Conservation (phyloP, 2,797 vertebrate genomes). For the Betta splendens region DNA sequence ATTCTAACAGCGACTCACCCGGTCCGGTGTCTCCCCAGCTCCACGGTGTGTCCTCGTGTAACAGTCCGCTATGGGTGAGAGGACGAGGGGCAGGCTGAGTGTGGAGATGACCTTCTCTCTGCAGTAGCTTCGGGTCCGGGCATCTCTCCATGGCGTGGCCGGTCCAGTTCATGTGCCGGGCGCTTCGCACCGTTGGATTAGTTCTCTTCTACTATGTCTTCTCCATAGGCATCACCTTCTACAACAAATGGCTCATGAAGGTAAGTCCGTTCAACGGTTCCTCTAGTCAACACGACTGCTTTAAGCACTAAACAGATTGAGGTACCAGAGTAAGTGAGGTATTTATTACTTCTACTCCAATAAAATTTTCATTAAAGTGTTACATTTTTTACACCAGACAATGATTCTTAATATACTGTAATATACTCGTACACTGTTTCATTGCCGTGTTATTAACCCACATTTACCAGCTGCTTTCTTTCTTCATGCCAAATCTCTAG, state of each 20-base stretch:
- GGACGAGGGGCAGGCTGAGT: background rate
- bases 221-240: conserved; percentile 96
- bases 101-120: conserved; percentile 20
- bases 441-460: too few species aligned
- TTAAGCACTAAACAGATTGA: too few species aligned
- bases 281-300: background rate
- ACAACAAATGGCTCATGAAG: conserved; percentile 96
- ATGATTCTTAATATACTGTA: too few species aligned
- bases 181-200: conserved; percentile 79
- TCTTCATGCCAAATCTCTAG: too few species aligned
- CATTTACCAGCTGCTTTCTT: too few species aligned
- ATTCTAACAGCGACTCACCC: background rate
- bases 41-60: too few species aligned
- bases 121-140: conserved; percentile 37
- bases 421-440: too few species aligned
- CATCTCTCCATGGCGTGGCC: conserved; percentile 71
- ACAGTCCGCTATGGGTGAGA: background rate
- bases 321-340: too few species aligned
- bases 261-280: conserved; percentile 53
- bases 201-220: conserved; percentile 90
- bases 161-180: conserved; percentile 79
- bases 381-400: too few species aligned
- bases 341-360: too few species aligned
- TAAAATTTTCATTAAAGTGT: too few species aligned
- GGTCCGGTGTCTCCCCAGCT: too few species aligned